phyloP scores from a whole-genome alignment of 1,140 invertebrate species.

The Drosophila triauraria region DNA sequence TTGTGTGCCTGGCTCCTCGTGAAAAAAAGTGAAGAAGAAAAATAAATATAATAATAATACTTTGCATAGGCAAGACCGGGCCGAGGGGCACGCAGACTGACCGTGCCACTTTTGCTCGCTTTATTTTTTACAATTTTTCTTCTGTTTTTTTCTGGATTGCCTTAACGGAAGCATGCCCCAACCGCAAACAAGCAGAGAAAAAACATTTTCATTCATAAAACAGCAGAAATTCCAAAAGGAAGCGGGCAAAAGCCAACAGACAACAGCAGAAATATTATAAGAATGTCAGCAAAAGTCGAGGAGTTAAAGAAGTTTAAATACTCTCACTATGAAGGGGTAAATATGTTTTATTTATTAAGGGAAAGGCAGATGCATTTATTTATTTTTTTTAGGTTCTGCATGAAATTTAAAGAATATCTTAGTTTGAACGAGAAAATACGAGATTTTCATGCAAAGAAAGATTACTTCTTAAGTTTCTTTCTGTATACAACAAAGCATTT shows the following conservation, averaged over 20 bases:
- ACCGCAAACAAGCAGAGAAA: slow-evolving; percentile 55
- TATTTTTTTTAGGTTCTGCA: too few relatives aligned
- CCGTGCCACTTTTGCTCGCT: slow-evolving; percentile 76
- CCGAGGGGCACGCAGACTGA: slow-evolving; percentile 40
- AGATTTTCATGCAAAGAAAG: too few relatives aligned
- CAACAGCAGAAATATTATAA: slow-evolving; percentile 53
- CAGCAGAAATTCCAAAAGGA: slow-evolving; percentile 81
- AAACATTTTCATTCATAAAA: slow-evolving; percentile 80
- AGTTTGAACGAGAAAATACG: too few relatives aligned
- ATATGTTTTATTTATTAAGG: too few relatives aligned
- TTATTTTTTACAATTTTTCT: slow-evolving; percentile 22
- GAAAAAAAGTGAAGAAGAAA: slow-evolving; percentile 21
- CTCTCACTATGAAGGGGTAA: slow-evolving; percentile 1
- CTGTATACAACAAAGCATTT: too few relatives aligned
- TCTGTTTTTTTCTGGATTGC: slow-evolving; percentile 38
- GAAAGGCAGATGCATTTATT: too few relatives aligned
- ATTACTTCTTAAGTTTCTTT: neutral
- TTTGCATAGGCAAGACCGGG: slow-evolving; percentile 61
- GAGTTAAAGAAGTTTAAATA: neutral
- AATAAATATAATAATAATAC: slow-evolving; percentile 48
- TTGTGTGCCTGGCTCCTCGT: slow-evolving; percentile 35
- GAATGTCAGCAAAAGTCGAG: slow-evolving; percentile 9
- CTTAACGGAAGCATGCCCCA: slow-evolving; percentile 80
- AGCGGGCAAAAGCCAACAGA: slow-evolving; percentile 65
- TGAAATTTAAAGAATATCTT: too few relatives aligned